phyloP scores from a whole-genome alignment of 2,888 invertebrate species.

The Drosophila atroscutellata region DNA sequence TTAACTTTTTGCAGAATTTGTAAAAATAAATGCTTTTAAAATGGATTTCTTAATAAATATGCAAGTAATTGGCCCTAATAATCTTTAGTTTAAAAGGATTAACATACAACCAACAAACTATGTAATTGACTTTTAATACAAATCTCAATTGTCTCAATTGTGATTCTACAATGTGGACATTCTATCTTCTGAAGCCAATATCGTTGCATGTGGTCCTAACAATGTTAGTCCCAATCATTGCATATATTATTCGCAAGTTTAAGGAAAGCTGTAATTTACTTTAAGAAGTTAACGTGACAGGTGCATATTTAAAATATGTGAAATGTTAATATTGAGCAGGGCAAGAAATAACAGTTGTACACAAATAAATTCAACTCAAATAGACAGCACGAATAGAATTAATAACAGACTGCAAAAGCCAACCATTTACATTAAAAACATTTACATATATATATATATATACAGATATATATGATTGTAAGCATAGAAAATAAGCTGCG shows the following conservation, averaged over 20 bases:
- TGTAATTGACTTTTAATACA: neutral
- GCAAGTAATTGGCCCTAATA: neutral
- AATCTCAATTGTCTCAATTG: neutral
- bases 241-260: neutral
- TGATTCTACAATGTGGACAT: neutral
- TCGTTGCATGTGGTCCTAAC: neutral
- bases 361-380: slow-evolving; percentile 21
- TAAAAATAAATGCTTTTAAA: neutral
- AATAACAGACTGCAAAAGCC: slow-evolving; percentile 31
- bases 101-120: neutral
- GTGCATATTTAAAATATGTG: neutral
- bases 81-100: neutral
- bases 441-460: slow-evolving; percentile 36
- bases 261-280: neutral
- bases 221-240: neutral
- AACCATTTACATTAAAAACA: slow-evolving; percentile 30
- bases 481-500: slow-evolving; percentile 43
- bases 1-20: neutral
- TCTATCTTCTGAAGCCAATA: neutral
- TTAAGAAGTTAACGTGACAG: neutral
- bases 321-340: slow-evolving; percentile 5
- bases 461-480: neutral
- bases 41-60: neutral
- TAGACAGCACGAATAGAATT: slow-evolving; percentile 23
- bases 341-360: neutral